Conservation (phyloP, 1,140 invertebrate species). For the Hetaerina americana region DNA sequence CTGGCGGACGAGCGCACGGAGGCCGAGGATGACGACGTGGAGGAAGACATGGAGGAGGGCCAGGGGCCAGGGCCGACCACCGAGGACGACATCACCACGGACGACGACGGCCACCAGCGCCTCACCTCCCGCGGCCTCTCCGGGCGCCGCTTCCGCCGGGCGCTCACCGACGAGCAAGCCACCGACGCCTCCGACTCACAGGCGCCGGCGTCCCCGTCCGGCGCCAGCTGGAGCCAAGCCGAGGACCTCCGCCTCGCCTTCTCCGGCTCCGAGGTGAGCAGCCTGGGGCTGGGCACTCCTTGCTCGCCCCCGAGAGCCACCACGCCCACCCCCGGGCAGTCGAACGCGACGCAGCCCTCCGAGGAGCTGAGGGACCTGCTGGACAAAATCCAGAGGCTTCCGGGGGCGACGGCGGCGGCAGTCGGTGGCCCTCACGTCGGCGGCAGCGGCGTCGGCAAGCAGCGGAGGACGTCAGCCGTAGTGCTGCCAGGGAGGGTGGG, state of each 20-base stretch:
- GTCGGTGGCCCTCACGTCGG: neutral
- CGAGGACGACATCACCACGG: neutral
- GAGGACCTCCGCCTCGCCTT: neutral
- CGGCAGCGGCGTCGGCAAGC: neutral
- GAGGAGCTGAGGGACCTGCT: constrained; percentile 46
- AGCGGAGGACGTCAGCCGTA: neutral
- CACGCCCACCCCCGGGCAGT: constrained; percentile 44
- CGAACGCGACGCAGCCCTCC: neutral
- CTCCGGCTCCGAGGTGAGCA: constrained; percentile 50
- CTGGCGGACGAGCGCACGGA: constrained; percentile 17
- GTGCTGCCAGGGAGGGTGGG: neutral
- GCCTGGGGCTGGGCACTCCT: constrained; percentile 38
- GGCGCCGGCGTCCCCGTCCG: neutral
- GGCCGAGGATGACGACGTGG: neutral
- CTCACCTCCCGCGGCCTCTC: constrained; percentile 30
- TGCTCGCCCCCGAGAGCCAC: constrained; percentile 63
- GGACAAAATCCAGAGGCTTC: constrained; percentile 52
- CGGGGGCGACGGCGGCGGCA: constrained; percentile 15
- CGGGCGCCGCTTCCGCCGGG: neutral
- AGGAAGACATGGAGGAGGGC: neutral
- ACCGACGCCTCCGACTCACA: constrained; percentile 4
- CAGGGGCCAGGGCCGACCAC: neutral
- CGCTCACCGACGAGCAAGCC: constrained; percentile 8
- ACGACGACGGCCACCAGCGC: constrained; percentile 1
- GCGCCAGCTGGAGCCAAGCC: neutral